Base-by-base conservation (phyloP, 2,113 vertebrate genomes). In the Chaetorhynchus papuensis region DNA sequence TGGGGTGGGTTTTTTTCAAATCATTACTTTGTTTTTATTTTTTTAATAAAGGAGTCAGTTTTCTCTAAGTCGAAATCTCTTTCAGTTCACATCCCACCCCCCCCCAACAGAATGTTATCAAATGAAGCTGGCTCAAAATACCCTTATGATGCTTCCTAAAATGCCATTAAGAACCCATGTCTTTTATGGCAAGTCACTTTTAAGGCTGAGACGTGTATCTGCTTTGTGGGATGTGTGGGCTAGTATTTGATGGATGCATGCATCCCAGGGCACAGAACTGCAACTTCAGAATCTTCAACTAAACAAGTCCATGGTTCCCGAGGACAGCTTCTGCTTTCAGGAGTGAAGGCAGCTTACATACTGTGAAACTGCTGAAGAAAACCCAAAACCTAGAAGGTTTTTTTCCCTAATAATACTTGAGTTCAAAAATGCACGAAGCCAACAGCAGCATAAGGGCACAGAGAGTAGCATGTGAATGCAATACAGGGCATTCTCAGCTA, bases 1-100 rank as follows among this genome's bases (percentile, higher is more conserved):
- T 21, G 7, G 7, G 0, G 27, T 49, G 15, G 5, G 2, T 1
- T 19, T 10, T 45, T n/a, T 17, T 45, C 9, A 31, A 75, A 37
- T 52, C 5, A 33, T 68, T 90, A 35, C 7, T 60, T 64, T 53
- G 27, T 16, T 57, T 65, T 30, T 33, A 3, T 33, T 63, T 66
- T 80, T 87, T 82, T 30, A 14, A 53, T 11, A 41, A 2, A 28
- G 13, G 19, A 75, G 26, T 3, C 30, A n/a, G 1, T 63, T 81
- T 70, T 72, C 39, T 52, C 14, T 5, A 74, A 70, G 7, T 22
- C 26, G 53, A 66, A 70, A 77, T 13, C 24, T 63, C 9, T 93
- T 85, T 8, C 11, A 8, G 2, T 83, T 92, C 26, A 65, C 13
- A 45, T 49, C 15, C 22, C 4, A 59, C 14, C n/a, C 12, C 8